phyloP scores from a whole-genome alignment of 2,113 vertebrate species.

The Ginglymostoma cirratum region DNA sequence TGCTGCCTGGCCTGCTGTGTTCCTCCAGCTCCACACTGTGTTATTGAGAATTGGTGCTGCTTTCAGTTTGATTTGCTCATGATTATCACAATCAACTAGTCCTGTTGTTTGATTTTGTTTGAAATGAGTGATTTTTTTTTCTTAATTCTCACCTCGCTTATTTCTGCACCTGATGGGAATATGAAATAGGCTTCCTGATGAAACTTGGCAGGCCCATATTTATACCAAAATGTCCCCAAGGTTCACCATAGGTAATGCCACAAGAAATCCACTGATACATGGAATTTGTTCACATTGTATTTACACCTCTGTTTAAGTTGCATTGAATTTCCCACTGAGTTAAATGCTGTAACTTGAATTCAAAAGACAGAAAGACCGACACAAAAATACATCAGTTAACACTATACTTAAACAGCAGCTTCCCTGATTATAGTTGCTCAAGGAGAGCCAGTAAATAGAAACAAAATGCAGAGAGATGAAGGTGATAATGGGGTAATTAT shows the following conservation, averaged over 20 bases:
- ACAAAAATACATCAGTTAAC: neutral
- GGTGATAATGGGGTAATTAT: conserved; percentile 20
- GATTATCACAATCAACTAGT: neutral
- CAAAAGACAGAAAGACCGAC: neutral
- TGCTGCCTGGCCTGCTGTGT: no score
- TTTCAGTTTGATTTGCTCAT: neutral
- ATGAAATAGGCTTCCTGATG: neutral
- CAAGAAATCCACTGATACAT: neutral
- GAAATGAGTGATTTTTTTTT: neutral
- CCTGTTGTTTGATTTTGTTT: neutral
- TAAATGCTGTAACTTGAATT: neutral
- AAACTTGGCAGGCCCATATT: neutral
- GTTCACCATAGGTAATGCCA: neutral
- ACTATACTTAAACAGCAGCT: neutral
- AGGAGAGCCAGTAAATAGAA: neutral
- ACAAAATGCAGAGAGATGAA: neutral
- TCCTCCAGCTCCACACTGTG: no score
- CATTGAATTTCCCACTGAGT: neutral
- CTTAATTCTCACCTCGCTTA: neutral
- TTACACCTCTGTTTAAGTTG: neutral
- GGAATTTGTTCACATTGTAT: neutral
- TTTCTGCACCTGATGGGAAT: neutral
- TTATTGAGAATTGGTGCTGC: neutral
- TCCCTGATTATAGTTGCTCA: neutral
- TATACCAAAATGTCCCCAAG: neutral